A percentile compares a stretch with the other conserved stretches of the same genome.
Conservation (phyloP, 2,797 vertebrate species). For the Takifugu ocellatus region DNA sequence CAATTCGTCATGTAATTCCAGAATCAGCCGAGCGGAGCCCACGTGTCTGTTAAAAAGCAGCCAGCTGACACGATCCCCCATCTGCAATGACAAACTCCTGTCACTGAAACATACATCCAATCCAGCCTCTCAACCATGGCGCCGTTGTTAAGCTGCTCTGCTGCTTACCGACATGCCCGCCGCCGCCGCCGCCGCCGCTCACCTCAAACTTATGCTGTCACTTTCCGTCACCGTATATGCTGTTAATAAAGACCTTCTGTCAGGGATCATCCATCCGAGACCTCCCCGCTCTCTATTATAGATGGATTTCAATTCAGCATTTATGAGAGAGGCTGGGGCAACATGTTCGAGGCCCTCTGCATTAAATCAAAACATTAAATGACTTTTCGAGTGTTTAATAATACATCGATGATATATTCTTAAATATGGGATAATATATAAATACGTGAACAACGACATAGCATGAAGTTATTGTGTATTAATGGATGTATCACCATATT, state of each 20-base stretch:
- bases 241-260: slow-evolving; percentile 13
- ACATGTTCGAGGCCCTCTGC: neutral
- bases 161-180: slow-evolving; percentile 12
- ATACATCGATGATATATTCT: no score
- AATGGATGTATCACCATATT: no score
- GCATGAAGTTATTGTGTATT: no score
- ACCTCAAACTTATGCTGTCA: slow-evolving; percentile 28
- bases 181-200: slow-evolving; percentile 21
- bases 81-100: slow-evolving; percentile 3
- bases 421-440: no score
- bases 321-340: neutral
- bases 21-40: slow-evolving; percentile 2
- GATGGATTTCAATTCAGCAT: neutral
- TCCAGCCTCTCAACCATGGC: slow-evolving; percentile 12
- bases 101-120: slow-evolving; percentile 13
- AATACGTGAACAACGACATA: no score
- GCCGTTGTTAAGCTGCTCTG: slow-evolving; percentile 32
- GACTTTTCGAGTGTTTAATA: neutral
- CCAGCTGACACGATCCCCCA: neutral
- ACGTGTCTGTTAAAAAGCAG: slow-evolving; percentile 1
- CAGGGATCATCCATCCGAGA: slow-evolving; percentile 1
- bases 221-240: slow-evolving; percentile 2
- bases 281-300: neutral
- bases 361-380: neutral
- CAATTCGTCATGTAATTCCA: neutral